Base-by-base conservation (phyloP, 2,888 invertebrate species). In the Drosophila putrida region DNA sequence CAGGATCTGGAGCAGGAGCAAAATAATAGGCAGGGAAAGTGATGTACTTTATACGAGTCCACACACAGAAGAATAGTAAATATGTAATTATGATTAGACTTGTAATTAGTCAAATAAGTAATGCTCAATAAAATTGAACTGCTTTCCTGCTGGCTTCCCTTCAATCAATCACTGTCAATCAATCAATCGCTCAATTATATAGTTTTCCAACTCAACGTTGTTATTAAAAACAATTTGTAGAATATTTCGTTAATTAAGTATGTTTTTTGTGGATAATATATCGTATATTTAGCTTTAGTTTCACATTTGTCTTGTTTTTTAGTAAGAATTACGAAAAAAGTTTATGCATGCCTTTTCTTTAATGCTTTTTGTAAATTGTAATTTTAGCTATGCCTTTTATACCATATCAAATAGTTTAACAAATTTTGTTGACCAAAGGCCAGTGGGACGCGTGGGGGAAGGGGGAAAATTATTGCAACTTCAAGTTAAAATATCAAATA, bases 71-170 rank as follows among this genome's bases (percentile, higher is more conserved):
- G 39, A 44, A 20, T 49, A 75, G 51, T 53, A 28, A 74, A 58
- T 67, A 36, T 70, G 39, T 20, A 61, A 31, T 31, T 59, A 38
- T 41, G 41, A 54, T 50, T 46, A 55, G 27, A 35, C 36, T 60
- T 71, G 57, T 57, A 58, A 38, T 58, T 63, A 71, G 66, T 36
- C 62, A 65, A 65, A 38, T 62, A 67, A 66, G 66, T 63, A 41
- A 55, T 60, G 75, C 71, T 75, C 75, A 75, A 71, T 63, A 62
- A 71, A 71, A 62, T 25, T 47, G 39, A 39, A 69, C 28, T 67
- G 38, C 43, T 43, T 13, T 13, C 11, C 28, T 9, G 31, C 47
- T 15, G 46, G 28, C 51, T 27, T 27, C 15, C 36, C 28, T 10
- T 33, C 9, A 4, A 4, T 58, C 28, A 33, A 4, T 35, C 41